Conservation (phyloP, 2,113 vertebrate genomes). For the Microcebus tavaratra region DNA sequence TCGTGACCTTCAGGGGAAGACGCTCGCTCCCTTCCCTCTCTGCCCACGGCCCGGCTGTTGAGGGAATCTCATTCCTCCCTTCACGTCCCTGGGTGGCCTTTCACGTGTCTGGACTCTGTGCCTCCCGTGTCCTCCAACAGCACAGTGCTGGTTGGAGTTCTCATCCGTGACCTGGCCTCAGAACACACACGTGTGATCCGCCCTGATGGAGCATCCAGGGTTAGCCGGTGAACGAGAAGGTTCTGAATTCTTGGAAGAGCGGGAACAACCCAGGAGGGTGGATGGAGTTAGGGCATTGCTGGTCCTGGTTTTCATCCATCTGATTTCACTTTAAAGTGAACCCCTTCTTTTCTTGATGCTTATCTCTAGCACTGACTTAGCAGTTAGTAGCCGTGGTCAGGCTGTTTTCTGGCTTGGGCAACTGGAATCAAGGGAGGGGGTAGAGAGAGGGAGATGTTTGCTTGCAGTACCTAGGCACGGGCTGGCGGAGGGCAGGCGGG, state of each 20-base stretch:
- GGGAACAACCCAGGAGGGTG: rapidly evolving
- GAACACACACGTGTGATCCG: not conserved
- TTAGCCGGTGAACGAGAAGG: too few species aligned
- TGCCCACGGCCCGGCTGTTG: not conserved
- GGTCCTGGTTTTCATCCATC: not conserved
- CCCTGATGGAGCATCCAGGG: rapidly evolving
- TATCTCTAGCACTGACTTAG: not conserved
- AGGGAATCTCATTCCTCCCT: not conserved
- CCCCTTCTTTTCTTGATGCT: not conserved
- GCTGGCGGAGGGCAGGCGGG: not conserved
- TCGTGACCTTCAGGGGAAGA: not conserved
- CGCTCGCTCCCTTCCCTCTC: not conserved
- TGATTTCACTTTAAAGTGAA: not conserved
- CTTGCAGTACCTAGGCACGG: not conserved
- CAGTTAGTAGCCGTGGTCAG: not conserved
- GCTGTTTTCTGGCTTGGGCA: not conserved
- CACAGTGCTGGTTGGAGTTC: too few species aligned
- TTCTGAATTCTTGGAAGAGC: not conserved
- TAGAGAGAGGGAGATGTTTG: not conserved
- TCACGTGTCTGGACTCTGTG: rapidly evolving
- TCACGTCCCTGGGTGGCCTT: not conserved
- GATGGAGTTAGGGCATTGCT: too few species aligned
- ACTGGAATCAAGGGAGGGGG: not conserved
- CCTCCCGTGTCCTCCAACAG: not conserved
- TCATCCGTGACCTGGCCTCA: not conserved